Evolutionary conservation across 37 sponge, comb jelly and placozoan species (phyloP).

Genomic region (Mnemiopsis leidyi): DNA sequence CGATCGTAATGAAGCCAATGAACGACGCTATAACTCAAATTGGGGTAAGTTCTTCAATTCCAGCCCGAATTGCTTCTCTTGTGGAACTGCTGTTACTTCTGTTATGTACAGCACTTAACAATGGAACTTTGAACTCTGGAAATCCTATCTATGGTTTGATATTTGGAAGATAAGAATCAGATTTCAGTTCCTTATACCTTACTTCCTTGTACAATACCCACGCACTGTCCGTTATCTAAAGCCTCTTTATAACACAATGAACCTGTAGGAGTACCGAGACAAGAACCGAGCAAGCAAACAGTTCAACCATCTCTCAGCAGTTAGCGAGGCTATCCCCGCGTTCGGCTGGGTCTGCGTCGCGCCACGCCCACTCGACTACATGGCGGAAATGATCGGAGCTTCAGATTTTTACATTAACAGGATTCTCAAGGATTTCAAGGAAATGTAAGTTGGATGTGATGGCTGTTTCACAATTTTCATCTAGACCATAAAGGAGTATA

Average conservation of each 20-base stretch:
- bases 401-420: constrained; percentile 84
- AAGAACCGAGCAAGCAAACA: constrained; percentile 72
- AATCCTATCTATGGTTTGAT: too few relatives aligned
- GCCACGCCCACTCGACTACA: constrained; percentile 79
- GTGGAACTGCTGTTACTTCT: too few relatives aligned
- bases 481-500: background rate
- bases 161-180: too few relatives aligned
- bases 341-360: constrained; percentile 90
- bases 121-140: too few relatives aligned
- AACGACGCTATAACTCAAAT: constrained; percentile 49
- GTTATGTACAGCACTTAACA: too few relatives aligned
- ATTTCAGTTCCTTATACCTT: too few relatives aligned
- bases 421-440: constrained; percentile 88
- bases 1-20: constrained; percentile 59
- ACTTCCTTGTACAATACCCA: too few relatives aligned
- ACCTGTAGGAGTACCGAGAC: constrained; percentile 68
- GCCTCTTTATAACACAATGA: too few relatives aligned
- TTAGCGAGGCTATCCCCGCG: constrained; percentile 81
- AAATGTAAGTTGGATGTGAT: constrained; percentile 80
- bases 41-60: background rate
- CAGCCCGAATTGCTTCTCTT: too few relatives aligned
- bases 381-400: constrained; percentile 77
- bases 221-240: too few relatives aligned
- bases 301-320: constrained; percentile 86
- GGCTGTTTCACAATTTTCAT: background rate